A percentile compares a stretch with the other conserved stretches of the same genome.
phyloP scores from a whole-genome alignment of 2,888 invertebrate genomes.

The Pristionchus entomophagus region DNA sequence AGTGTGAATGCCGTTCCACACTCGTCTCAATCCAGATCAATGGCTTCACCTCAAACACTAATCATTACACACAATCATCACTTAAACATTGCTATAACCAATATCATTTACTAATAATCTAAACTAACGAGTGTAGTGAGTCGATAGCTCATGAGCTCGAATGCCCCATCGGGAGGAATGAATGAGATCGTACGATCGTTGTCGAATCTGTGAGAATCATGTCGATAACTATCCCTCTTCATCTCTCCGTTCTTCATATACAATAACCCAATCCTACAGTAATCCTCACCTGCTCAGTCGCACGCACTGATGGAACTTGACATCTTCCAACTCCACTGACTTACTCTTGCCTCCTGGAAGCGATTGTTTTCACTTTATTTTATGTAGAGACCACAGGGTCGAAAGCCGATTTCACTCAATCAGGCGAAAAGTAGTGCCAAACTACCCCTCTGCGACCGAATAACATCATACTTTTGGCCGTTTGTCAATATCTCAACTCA shows the following conservation, averaged over 20 bases:
- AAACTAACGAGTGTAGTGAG: conserved; percentile 54
- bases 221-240: conserved; percentile 61
- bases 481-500: no score
- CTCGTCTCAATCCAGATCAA: conserved; percentile 99
- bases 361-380: no score
- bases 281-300: conserved; percentile 86
- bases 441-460: no score
- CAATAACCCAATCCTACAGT: no score
- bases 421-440: no score
- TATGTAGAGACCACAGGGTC: no score
- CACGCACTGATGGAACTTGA: conserved; percentile 98
- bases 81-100: not conserved
- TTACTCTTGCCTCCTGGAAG: conserved; percentile 89
- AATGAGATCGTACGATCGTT: conserved; percentile 93
- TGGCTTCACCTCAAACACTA: conserved; percentile 86
- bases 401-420: no score
- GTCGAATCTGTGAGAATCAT: conserved; percentile 90
- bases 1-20: conserved; percentile 96
- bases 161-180: conserved; percentile 98
- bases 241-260: no score
- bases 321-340: conserved; percentile 97
- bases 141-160: conserved; percentile 86
- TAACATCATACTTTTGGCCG: no score
- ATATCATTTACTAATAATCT: not conserved
- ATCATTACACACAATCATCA: not conserved